These are phyloP conservation scores for Meloidogyne floridensis DNA, from an alignment of 1,140 invertebrate species.

Conservation along the genomic window DNA sequence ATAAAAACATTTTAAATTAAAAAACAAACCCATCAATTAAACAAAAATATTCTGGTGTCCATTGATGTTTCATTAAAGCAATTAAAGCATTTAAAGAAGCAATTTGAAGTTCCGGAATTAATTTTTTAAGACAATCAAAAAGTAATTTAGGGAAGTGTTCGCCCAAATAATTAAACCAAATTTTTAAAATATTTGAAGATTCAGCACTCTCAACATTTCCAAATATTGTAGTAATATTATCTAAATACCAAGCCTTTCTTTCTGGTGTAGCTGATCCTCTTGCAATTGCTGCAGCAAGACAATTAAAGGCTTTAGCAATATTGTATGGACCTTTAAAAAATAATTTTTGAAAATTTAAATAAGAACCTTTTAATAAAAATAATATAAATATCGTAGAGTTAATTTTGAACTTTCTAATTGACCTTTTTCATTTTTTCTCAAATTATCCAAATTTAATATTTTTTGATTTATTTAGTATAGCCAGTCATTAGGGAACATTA, in stretches of 20 bases:
- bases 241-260: slow-evolving; percentile 26
- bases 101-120: slow-evolving; percentile 19
- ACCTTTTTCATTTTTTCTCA: no score
- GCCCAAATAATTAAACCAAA: slow-evolving; percentile 23
- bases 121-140: slow-evolving; percentile 15
- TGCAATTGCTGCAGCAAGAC: slow-evolving; percentile 13
- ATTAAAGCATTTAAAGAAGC: slow-evolving; percentile 17
- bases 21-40: not conserved
- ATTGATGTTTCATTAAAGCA: slow-evolving; percentile 23
- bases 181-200: slow-evolving; percentile 12
- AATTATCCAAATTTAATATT: no score
- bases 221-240: slow-evolving; percentile 14
- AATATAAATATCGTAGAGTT: no score
- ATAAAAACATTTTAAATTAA: not conserved
- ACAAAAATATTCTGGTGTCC: slow-evolving; percentile 9
- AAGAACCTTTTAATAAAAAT: no score
- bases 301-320: slow-evolving; percentile 15
- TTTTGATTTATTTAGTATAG: no score
- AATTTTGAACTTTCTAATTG: no score
- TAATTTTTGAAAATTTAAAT: not conserved
- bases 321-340: slow-evolving; percentile 4
- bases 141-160: slow-evolving; percentile 9
- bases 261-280: slow-evolving; percentile 7
- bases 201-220: not conserved
- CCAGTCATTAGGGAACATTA: no score